Base-by-base conservation (phyloP, 2,113 vertebrate genomes). In the Amazona vittata region DNA sequence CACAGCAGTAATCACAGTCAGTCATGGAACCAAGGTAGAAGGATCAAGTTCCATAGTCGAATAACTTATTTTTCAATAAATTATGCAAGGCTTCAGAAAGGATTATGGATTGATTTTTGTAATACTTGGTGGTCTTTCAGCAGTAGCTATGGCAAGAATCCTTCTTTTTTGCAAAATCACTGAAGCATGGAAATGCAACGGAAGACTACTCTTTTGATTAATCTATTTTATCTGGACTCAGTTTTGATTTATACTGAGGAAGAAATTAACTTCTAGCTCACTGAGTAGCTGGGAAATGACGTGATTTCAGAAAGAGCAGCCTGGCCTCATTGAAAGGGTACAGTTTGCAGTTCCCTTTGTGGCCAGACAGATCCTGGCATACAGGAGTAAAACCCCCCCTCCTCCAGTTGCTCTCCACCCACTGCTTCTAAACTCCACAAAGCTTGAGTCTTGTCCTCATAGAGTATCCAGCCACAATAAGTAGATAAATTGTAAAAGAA, bases 31-130 rank as follows among this genome's bases (percentile, higher is more conserved):
- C 25, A 33, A 31, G 21, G 62, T 59, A 14, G 71, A 79, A 91
- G 52, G 15, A 26, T 95, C 17, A 84, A 84, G 52, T 82, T 81
- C 75, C 65, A 55, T 3, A 86, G 43, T 71, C 63, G 41, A 93
- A 83, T 90, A 90, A 62, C 26, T 79, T 73, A 52, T 35, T 88
- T 90, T 95, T 77, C 85, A 95, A 63, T 11, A 80, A 93, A 74
- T 78, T 92, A 75, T 62, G 46, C 31, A 88, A 70, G 26, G 28
- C 12, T 83, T 83, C 31, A 39, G 68, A 74, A 88, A 83, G 20
- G n/a, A 65, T 86, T 78, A 63, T 44, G 43, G 43, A 73, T 47
- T 88, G 49, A 74, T 12, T 90, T 86, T 68, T 29, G 12, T 71
- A 94, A 75, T 75, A 20, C 20, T 86, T 69, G 35, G 22, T 90